Evolutionary conservation across 2,888 invertebrate genomes (phyloP).

Genomic region (Uloborus plumipes): DNA sequence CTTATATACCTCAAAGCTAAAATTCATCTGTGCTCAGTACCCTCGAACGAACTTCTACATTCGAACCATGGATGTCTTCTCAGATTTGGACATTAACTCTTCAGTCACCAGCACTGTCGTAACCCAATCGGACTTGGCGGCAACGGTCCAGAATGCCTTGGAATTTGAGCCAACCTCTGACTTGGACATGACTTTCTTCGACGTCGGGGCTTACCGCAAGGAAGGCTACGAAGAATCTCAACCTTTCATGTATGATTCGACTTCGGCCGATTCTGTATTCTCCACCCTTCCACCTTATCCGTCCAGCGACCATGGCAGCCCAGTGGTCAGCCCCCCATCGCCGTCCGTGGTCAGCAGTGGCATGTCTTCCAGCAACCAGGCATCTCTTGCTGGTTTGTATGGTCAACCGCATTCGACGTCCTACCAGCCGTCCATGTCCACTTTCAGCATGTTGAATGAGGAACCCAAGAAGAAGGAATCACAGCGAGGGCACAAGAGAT

Average conservation of each 20-base stretch:
- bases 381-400: conserved; percentile 2
- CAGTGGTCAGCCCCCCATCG: conserved; percentile 4
- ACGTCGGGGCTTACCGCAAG: conserved; percentile 22
- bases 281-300: conserved; percentile 12
- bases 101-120: conserved; percentile 25
- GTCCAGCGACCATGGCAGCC: conserved; percentile 3
- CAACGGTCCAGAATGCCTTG: conserved; percentile 25
- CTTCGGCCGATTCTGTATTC: background rate
- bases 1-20: background rate
- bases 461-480: conserved; percentile 21
- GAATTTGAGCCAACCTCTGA: background rate
- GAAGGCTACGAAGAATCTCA: conserved; percentile 35
- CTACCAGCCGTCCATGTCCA: conserved; percentile 15
- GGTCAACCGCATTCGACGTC: conserved; percentile 11
- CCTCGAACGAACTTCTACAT: too few relatives aligned
- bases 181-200: conserved; percentile 1
- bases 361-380: conserved; percentile 17
- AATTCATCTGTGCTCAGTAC: too few relatives aligned
- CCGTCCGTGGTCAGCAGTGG: conserved; percentile 17
- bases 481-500: conserved; percentile 24
- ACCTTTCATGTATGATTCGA: conserved; percentile 8
- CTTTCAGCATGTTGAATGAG: conserved; percentile 16
- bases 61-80: conserved; percentile 22
- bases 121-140: conserved; percentile 11
- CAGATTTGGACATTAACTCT: conserved; percentile 23